These are phyloP conservation scores for Drosophila nr. perissopoda DNA, from an alignment of 2,888 invertebrate genomes.

Conservation along the genomic window DNA sequence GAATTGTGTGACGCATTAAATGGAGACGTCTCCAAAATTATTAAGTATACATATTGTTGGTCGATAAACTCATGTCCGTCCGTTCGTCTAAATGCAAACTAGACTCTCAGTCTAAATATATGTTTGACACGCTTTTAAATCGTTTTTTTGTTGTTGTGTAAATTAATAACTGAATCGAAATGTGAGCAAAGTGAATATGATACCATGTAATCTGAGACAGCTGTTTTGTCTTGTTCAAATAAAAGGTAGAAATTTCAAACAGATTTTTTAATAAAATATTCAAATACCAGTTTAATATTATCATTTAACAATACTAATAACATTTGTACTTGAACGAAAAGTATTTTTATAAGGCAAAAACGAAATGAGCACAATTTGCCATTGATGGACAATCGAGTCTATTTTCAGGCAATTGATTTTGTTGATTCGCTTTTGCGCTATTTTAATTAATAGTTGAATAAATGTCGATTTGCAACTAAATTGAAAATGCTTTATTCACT, in stretches of 20 bases:
- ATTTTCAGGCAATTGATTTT: background rate
- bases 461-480: background rate
- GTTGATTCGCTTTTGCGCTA: background rate
- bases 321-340: background rate
- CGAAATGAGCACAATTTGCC: background rate
- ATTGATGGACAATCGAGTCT: background rate
- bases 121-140: background rate
- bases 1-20: background rate
- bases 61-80: background rate
- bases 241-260: background rate
- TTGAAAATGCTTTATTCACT: background rate
- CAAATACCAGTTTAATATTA: background rate
- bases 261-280: background rate
- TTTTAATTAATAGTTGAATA: background rate
- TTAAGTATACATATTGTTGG: background rate
- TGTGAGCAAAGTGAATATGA: background rate
- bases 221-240: background rate
- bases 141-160: background rate
- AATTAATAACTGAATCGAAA: background rate
- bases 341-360: background rate
- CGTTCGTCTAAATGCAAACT: no score
- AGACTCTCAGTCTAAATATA: background rate
- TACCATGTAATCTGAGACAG: background rate
- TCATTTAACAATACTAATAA: background rate
- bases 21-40: background rate